phyloP scores from a whole-genome alignment of 2,888 invertebrate species.

The Pediacus dermestoides region DNA sequence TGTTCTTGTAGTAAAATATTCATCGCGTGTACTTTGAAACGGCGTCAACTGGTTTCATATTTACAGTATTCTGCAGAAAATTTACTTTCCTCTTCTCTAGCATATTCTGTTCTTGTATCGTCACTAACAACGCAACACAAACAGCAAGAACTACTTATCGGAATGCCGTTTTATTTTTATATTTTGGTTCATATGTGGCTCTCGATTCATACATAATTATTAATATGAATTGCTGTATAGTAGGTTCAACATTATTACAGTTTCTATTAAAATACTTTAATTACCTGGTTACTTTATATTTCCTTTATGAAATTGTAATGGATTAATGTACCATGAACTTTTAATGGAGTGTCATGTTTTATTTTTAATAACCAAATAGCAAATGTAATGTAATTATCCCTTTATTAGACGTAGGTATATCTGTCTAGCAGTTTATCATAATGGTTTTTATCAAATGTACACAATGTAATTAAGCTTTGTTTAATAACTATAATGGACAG shows the following conservation, averaged over 20 bases:
- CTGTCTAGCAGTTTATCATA: too few relatives aligned
- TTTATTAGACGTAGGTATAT: too few relatives aligned
- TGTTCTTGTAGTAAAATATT: conserved; percentile 7
- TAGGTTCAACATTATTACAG: conserved; percentile 5
- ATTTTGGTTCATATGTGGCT: conserved; percentile 6
- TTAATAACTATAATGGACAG: too few relatives aligned
- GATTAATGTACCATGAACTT: conserved; percentile 30
- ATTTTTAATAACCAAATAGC: too few relatives aligned
- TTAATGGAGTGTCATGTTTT: conserved; percentile 25
- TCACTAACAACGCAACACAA: conserved; percentile 8
- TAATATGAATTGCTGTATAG: conserved; percentile 8
- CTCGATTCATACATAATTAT: conserved; percentile 10
- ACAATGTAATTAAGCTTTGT: too few relatives aligned
- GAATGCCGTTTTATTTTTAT: conserved; percentile 9
- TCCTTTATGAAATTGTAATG: conserved; percentile 21
- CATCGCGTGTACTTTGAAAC: conserved; percentile 13
- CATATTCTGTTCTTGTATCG: too few relatives aligned
- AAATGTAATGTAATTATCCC: too few relatives aligned
- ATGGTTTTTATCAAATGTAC: too few relatives aligned
- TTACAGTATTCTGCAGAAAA: too few relatives aligned
- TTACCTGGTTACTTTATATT: conserved; percentile 18
- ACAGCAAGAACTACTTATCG: conserved; percentile 9
- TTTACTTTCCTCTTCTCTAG: too few relatives aligned
- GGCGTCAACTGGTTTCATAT: conserved; percentile 14
- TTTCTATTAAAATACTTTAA: conserved; percentile 17